Evolutionary conservation across 2,797 vertebrate genomes (phyloP).

Genomic region (Sparus aurata): DNA sequence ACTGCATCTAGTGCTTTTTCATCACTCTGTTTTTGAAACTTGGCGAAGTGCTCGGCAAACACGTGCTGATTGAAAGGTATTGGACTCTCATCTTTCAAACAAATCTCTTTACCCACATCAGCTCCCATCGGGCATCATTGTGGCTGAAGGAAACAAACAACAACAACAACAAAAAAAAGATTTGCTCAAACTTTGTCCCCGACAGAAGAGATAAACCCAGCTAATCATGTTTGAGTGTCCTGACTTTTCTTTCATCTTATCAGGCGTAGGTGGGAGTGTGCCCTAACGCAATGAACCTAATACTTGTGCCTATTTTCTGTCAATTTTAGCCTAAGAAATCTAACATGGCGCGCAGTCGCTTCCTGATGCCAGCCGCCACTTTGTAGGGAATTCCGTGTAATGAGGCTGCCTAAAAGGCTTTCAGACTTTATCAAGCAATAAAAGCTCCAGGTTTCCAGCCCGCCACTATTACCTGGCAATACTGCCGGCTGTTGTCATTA

Average conservation of each 20-base stretch:
- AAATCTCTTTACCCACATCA: conserved; percentile 56
- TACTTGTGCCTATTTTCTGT: conserved; percentile 73
- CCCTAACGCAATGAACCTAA: conserved; percentile 76
- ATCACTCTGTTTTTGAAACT: conserved; percentile 58
- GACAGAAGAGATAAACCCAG: conserved; percentile 43
- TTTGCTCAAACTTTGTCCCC: conserved; percentile 56
- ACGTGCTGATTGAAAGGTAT: conserved; percentile 71
- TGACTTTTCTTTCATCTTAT: conserved; percentile 73
- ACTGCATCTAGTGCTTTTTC: conserved; percentile 61
- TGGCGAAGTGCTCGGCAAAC: conserved; percentile 67
- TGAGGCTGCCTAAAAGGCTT: conserved; percentile 84
- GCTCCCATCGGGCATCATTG: conserved; percentile 39
- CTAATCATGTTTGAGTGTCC: conserved; percentile 78
- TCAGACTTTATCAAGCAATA: conserved; percentile 89
- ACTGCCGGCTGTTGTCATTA: conserved; percentile 74
- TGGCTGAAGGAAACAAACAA: conserved; percentile 51
- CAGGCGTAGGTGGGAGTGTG: conserved; percentile 55
- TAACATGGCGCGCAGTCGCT: conserved; percentile 66
- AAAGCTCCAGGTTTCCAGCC: conserved; percentile 80
- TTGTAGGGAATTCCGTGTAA: conserved; percentile 79
- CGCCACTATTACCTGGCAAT: conserved; percentile 57
- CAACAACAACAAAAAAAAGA: conserved; percentile 7
- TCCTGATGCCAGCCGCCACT: conserved; percentile 68
- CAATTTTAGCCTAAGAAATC: conserved; percentile 76
- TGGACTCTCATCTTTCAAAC: conserved; percentile 64